Conservation (phyloP, 2,888 invertebrate genomes). For the Hemicrepidius hirtus region DNA sequence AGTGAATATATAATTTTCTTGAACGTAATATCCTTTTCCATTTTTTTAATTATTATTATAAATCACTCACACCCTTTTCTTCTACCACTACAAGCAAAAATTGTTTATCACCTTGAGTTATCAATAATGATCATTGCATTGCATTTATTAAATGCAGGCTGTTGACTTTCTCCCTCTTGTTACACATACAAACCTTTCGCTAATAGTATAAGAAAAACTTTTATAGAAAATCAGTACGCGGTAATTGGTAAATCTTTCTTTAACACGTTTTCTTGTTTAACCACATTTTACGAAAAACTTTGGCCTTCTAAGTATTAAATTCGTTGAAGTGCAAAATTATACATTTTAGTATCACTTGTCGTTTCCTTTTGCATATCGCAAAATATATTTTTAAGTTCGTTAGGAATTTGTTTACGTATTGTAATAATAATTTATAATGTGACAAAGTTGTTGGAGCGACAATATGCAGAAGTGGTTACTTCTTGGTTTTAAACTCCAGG, state of each 20-base stretch:
- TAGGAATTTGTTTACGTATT: too few relatives aligned
- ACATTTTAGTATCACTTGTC: neutral
- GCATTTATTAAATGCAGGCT: slow-evolving; percentile 9
- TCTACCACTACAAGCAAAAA: neutral
- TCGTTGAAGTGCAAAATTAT: neutral
- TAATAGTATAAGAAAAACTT: slow-evolving; percentile 6
- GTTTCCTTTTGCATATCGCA: too few relatives aligned
- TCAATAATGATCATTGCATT: neutral
- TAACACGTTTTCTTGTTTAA: neutral
- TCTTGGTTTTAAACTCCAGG: too few relatives aligned
- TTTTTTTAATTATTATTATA: too few relatives aligned
- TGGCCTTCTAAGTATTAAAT: neutral
- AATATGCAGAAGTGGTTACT: too few relatives aligned
- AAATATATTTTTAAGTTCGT: too few relatives aligned
- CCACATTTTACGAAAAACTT: slow-evolving; percentile 80
- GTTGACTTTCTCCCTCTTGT: slow-evolving; percentile 26
- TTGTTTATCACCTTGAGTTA: slow-evolving; percentile 3
- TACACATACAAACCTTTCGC: slow-evolving; percentile 22
- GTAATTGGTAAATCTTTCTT: slow-evolving; percentile 3
- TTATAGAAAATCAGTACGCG: slow-evolving; percentile 10
- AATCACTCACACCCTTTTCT: too few relatives aligned
- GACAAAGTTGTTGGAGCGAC: too few relatives aligned
- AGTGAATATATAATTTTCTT: too few relatives aligned
- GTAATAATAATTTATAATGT: too few relatives aligned
- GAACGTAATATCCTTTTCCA: too few relatives aligned